Evolutionary conservation across 1,140 invertebrate genomes (phyloP).

Genomic region (Hyles vespertilio): DNA sequence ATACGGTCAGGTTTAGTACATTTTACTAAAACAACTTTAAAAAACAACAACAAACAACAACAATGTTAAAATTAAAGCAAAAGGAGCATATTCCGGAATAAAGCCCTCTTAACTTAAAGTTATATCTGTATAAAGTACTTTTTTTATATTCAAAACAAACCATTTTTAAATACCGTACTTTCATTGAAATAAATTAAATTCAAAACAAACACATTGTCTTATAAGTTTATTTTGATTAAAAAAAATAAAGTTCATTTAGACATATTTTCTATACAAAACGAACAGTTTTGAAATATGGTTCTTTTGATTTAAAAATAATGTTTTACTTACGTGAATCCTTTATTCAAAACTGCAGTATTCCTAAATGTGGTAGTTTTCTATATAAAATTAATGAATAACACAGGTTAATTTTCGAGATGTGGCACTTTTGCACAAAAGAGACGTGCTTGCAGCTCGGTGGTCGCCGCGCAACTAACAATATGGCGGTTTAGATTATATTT

Average conservation of each 20-base stretch:
- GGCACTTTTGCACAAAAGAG: constrained; percentile 6
- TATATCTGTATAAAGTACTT: background rate
- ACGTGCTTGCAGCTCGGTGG: constrained; percentile 8
- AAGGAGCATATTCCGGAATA: background rate
- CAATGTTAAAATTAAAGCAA: too few relatives aligned
- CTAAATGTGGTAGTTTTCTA: constrained; percentile 14
- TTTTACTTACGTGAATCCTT: constrained; percentile 16
- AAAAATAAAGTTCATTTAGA: constrained; percentile 7
- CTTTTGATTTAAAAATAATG: constrained; percentile 16
- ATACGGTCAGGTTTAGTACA: too few relatives aligned
- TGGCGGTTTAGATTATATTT: constrained; percentile 17
- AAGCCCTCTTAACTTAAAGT: background rate
- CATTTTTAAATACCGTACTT: constrained; percentile 17
- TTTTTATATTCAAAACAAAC: constrained; percentile 15
- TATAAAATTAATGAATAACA: constrained; percentile 12
- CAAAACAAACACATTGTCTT: constrained; percentile 17
- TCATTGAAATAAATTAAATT: constrained; percentile 15
- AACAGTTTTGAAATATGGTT: constrained; percentile 16
- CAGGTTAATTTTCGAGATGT: constrained; percentile 1
- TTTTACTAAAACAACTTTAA: too few relatives aligned
- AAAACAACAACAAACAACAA: too few relatives aligned
- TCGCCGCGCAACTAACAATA: constrained; percentile 14
- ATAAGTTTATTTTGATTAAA: constrained; percentile 17
- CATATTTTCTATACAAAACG: constrained; percentile 3
- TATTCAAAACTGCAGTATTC: constrained; percentile 16